Percentiles rank a stretch among this genome's conserved stretches.
Evolutionary conservation across 2,113 vertebrate genomes (phyloP).

Genomic region (Eonycteris spelaea): DNA sequence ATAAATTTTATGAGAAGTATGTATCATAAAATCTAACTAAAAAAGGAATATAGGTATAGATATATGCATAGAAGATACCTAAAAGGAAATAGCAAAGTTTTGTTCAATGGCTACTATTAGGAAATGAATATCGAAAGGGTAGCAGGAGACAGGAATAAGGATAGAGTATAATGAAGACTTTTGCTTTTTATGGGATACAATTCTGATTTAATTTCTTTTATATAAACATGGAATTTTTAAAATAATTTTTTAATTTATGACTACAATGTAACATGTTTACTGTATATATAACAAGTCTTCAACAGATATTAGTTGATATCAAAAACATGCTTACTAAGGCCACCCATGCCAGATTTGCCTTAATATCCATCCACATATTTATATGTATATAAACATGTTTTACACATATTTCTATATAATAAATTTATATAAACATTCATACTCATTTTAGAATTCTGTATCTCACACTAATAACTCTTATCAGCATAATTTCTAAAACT

Average conservation of each 20-base stretch:
- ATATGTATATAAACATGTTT: not conserved
- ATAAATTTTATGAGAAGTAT: not conserved
- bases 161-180: not conserved
- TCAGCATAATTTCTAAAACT: constrained; percentile 8
- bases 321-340: not conserved
- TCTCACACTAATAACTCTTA: not conserved
- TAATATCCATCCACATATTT: not conserved
- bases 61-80: not conserved
- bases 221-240: not conserved
- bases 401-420: not conserved
- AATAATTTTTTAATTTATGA: not conserved
- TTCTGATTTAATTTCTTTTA: not conserved
- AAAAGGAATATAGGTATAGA: not conserved
- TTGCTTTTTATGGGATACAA: not conserved
- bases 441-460: not conserved
- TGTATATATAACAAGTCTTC: not conserved
- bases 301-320: not conserved
- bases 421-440: not conserved
- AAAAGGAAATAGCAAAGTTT: not conserved
- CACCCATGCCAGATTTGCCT: not conserved
- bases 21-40: not conserved
- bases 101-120: not conserved
- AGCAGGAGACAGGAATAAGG: not conserved
- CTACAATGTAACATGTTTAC: not conserved
- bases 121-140: not conserved